These are phyloP conservation scores for Eptesicus fuscus DNA, from an alignment of 2,113 vertebrate genomes.

Conservation along the genomic window DNA sequence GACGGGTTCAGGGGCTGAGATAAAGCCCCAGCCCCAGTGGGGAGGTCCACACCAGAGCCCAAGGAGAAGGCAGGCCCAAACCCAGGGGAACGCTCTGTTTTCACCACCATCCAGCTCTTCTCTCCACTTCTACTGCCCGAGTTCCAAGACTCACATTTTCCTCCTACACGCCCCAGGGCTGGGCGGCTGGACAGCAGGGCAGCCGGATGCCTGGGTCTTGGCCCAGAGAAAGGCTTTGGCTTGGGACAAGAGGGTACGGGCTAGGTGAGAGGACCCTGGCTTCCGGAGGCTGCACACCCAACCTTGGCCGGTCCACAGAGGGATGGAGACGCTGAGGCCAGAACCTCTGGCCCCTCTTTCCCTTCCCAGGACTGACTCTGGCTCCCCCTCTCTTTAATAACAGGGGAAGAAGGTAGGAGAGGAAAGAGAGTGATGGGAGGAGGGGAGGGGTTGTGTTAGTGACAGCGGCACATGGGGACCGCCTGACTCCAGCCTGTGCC, in stretches of 20 bases:
- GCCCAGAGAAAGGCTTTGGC: conserved; percentile 30
- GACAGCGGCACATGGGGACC: conserved; percentile 76
- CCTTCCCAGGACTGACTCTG: neutral
- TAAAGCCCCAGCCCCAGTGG: neutral
- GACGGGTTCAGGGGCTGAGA: neutral
- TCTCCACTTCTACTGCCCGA: neutral
- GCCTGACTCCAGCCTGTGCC: conserved; percentile 65
- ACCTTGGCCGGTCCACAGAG: neutral
- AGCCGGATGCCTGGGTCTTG: neutral
- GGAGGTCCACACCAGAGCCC: neutral
- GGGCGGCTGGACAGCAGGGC: neutral
- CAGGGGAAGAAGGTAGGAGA: neutral
- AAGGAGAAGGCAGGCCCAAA: neutral
- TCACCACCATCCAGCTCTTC: neutral
- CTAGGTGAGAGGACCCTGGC: neutral
- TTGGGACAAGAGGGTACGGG: neutral
- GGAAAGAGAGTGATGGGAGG: neutral
- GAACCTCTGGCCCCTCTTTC: neutral
- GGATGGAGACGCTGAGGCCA: neutral
- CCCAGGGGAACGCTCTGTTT: neutral
- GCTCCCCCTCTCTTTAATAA: neutral
- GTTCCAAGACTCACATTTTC: conserved; percentile 68
- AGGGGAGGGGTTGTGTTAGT: conserved; percentile 48
- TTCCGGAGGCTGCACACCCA: neutral
- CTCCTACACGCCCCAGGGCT: conserved; percentile 42